Percentiles rank a stretch among this genome's conserved stretches.
Conservation (phyloP, 2,888 invertebrate genomes). For the Drosophila quinaria region DNA sequence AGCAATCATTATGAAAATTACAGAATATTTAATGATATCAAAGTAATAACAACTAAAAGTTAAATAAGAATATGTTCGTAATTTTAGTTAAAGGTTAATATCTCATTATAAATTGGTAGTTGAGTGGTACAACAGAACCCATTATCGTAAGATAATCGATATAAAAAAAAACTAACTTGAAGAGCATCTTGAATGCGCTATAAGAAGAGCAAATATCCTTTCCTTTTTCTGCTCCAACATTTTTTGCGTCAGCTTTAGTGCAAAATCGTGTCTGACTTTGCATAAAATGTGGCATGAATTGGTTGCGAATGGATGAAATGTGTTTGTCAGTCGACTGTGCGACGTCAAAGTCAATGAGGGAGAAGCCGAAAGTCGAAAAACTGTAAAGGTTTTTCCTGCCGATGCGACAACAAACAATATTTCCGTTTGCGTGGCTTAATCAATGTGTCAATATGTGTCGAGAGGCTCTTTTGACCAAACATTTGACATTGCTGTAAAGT, state of each 20-base stretch:
- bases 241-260: conserved; percentile 53
- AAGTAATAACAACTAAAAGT: not conserved
- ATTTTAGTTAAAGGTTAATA: too few species aligned
- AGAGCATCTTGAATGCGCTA: conserved; percentile 7
- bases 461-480: conserved; percentile 48
- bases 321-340: conserved; percentile 22
- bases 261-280: conserved; percentile 74
- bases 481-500: conserved; percentile 59
- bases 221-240: not conserved
- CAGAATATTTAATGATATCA: not conserved
- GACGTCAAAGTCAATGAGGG: conserved; percentile 31
- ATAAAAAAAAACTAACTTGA: not conserved
- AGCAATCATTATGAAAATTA: not conserved
- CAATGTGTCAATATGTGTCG: conserved; percentile 38
- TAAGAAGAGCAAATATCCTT: not conserved
- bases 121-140: not conserved
- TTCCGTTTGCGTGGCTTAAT: conserved; percentile 16
- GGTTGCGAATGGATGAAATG: conserved; percentile 28
- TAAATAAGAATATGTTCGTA: too few species aligned
- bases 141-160: not conserved
- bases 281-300: conserved; percentile 56
- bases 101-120: too few species aligned
- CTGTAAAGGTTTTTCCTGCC: conserved; percentile 13
- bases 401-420: conserved; percentile 5
- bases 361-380: conserved; percentile 9